Percentiles rank a stretch among this genome's conserved stretches.
Conservation (phyloP, 2,797 vertebrate genomes). For the Bryconaethiops microstoma region DNA sequence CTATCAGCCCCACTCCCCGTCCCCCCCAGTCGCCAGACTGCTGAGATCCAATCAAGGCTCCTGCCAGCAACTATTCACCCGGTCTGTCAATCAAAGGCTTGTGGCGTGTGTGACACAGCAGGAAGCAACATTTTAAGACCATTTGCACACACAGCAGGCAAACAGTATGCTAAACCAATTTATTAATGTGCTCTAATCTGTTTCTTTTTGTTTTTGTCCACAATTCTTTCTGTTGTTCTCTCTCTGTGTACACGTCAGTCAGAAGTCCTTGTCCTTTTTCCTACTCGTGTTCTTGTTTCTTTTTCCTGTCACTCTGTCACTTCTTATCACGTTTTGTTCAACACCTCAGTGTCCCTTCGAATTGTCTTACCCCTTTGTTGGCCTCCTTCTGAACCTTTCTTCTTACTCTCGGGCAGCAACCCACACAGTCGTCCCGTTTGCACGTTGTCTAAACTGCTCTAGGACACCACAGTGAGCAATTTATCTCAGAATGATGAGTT, state of each 20-base stretch:
- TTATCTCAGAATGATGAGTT: too few relatives aligned
- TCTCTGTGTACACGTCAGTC: not conserved
- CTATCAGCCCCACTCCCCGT: slow-evolving; percentile 63
- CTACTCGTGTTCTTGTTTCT: not conserved
- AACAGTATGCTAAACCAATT: not conserved
- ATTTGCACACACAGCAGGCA: slow-evolving; percentile 35
- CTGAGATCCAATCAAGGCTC: slow-evolving; percentile 73
- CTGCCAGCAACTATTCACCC: slow-evolving; percentile 74
- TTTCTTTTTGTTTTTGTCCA: not conserved
- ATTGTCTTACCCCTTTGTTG: not conserved
- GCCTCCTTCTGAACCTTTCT: not conserved
- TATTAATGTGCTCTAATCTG: slow-evolving; percentile 5
- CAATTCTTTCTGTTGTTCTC: not conserved
- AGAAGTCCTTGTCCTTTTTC: not conserved
- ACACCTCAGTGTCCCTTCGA: not conserved
- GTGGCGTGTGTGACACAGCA: slow-evolving; percentile 62
- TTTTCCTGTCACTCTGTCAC: slow-evolving; percentile 5
- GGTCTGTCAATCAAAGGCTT: slow-evolving; percentile 73
- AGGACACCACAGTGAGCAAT: too few relatives aligned
- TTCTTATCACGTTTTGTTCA: slow-evolving; percentile 14
- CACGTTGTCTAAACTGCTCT: too few relatives aligned
- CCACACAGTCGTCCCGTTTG: not conserved
- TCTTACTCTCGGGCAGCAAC: not conserved
- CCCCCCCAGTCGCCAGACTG: slow-evolving; percentile 59
- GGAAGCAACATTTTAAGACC: slow-evolving; percentile 49